Evolutionary conservation across 2,113 vertebrate genomes (phyloP).

Genomic region (Lichenostomus cassidix): DNA sequence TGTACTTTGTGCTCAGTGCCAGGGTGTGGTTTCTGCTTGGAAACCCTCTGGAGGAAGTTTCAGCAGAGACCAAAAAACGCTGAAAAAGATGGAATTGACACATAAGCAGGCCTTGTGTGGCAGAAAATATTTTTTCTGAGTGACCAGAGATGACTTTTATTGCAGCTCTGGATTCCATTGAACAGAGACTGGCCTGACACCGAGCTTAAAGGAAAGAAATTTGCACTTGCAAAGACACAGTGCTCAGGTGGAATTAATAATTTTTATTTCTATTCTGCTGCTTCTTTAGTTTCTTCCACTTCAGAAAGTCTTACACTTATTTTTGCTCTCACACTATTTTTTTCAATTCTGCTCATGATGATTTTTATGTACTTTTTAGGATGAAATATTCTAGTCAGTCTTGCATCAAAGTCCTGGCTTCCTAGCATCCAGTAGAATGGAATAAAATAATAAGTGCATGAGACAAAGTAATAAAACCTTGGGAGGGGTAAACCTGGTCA

Average conservation of each 20-base stretch:
- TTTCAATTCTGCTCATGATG: background rate
- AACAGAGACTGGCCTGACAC: background rate
- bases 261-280: background rate
- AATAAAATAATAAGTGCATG: background rate
- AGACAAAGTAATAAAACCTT: background rate
- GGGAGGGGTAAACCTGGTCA: background rate
- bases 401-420: background rate
- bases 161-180: background rate
- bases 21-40: background rate
- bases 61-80: background rate
- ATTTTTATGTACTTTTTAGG: background rate
- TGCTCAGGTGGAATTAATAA: fast-evolving
- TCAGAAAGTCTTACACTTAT: background rate
- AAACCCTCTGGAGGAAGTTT: background rate
- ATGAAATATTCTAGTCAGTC: background rate
- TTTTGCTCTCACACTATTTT: background rate
- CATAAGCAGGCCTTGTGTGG: background rate
- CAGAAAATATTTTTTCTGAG: background rate
- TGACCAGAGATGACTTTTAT: background rate
- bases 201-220: background rate
- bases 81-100: background rate
- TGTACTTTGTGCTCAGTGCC: background rate
- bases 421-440: background rate
- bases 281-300: background rate
- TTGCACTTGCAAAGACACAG: background rate